Conservation (phyloP, 2,888 invertebrate genomes). For the Pharmacophagus antenor region DNA sequence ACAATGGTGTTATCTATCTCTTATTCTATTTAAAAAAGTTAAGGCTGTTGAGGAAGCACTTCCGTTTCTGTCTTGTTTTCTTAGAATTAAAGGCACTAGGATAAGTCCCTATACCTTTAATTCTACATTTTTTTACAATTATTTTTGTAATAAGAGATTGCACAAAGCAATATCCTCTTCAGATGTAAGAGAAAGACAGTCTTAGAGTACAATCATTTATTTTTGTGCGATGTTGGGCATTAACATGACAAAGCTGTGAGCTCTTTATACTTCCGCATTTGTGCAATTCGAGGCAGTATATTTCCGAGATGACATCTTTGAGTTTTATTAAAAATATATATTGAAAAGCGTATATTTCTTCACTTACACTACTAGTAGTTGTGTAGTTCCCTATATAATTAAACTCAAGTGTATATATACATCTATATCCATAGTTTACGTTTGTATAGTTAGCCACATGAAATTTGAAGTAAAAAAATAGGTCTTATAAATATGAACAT, state of each 20-base stretch:
- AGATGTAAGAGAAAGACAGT: slow-evolving; percentile 35
- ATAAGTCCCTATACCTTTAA: no score
- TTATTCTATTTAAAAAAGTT: not conserved
- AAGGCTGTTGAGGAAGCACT: not conserved
- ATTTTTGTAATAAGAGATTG: slow-evolving; percentile 4
- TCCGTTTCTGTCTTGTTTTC: not conserved
- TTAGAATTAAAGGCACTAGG: not conserved
- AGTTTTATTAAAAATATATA: slow-evolving; percentile 5
- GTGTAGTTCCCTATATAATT: not conserved
- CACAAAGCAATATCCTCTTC: slow-evolving; percentile 10
- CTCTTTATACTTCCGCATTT: slow-evolving; percentile 24
- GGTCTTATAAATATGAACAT: no score
- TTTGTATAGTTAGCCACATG: not conserved
- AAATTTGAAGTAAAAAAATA: no score
- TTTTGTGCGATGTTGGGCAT: slow-evolving; percentile 25
- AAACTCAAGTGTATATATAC: not conserved
- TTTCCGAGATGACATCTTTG: slow-evolving; percentile 11
- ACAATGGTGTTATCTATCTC: not conserved
- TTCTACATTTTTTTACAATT: slow-evolving; percentile 1
- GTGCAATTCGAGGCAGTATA: slow-evolving; percentile 17
- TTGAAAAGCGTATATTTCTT: not conserved
- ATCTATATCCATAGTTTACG: not conserved
- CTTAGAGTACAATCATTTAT: slow-evolving; percentile 20
- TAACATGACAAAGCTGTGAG: slow-evolving; percentile 30
- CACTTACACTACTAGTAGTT: not conserved